Percentiles rank a stretch among this genome's conserved stretches.
Evolutionary conservation across 1,140 invertebrate genomes (phyloP).

Genomic region (Drosophila tropicalis): DNA sequence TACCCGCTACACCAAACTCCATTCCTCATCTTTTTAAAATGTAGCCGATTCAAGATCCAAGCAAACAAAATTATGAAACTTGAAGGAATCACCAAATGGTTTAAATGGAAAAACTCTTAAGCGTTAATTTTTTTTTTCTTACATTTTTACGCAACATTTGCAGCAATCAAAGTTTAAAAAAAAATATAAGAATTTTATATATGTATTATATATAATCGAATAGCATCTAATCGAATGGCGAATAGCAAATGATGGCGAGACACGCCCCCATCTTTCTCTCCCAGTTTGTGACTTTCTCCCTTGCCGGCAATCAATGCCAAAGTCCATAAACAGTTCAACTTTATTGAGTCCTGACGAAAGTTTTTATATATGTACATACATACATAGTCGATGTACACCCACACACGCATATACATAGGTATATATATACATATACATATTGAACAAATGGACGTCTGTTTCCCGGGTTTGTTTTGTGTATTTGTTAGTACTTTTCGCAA

Average conservation of each 20-base stretch:
- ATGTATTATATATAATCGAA: conserved; percentile 67
- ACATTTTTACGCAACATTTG: conserved; percentile 52
- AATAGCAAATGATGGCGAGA: conserved; percentile 29
- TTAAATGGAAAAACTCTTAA: conserved; percentile 34
- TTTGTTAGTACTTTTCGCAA: conserved; percentile 36
- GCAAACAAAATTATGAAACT: conserved; percentile 21
- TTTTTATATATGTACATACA: conserved; percentile 39
- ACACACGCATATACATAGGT: not conserved
- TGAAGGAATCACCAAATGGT: not conserved
- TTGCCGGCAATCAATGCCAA: conserved; percentile 46
- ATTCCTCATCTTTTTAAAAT: not conserved
- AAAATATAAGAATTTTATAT: conserved; percentile 54
- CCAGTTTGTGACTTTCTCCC: not conserved
- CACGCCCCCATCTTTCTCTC: conserved; percentile 25
- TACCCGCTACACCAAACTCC: not conserved
- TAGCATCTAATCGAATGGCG: conserved; percentile 45
- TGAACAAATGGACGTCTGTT: conserved; percentile 36
- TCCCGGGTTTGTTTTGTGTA: conserved; percentile 15
- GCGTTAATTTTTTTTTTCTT: conserved; percentile 46
- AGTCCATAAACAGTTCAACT: conserved; percentile 58
- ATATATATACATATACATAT: not conserved
- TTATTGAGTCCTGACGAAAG: conserved; percentile 54
- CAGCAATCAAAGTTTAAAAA: conserved; percentile 49
- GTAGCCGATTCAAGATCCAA: not conserved
- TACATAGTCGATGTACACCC: not conserved